Evolutionary conservation across 1,140 invertebrate species (phyloP), one percentile per base, ranked within the genome.

Genomic region (Megalopta genalis): DNA sequence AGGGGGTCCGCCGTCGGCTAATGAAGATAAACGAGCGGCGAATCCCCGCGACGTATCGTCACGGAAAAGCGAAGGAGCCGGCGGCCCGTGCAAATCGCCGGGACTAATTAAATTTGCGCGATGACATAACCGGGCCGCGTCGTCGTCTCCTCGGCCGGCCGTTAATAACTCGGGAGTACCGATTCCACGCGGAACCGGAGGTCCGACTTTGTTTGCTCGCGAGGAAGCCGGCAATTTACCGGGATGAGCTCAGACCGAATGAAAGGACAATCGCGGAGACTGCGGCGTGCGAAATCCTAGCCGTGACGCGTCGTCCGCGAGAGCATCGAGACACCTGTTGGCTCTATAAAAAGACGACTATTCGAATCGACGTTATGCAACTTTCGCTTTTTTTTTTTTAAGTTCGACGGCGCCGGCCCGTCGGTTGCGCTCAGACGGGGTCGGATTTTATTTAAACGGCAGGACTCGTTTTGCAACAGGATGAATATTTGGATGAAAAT

Each of bases 21-120:
- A 84, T 63, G 65, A 81, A 77, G 84, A 84, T 81, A 81, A 85
- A 85, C 78, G 78, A 81, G n/a, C 32, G n/a, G 39, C 39, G 52
- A 59, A 78, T 79, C 69, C 21, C 54, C 32, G 18, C 54, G 54
- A 8, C 21, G 54, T 78, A 74, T 66, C 54, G 76, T 32, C 1
- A 23, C 49, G 21, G 68, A 25, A 49, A 46, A 73, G 39, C 49
- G 21, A 76, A 73, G 42, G 69, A 76, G 57, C 62, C n/a, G 23
- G 39, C n/a, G 59, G 67, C 67, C 46, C 37, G 60, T 65, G 77
- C 25, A 72, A 78, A 78, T 78, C 37, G n/a, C 27, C 16, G 21
- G 49, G 52, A 63, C 62, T 78, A 81, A 85, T 81, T 81, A 77
- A 81, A 85, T 81, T 76, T 39, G 10, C 75, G 59, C 59, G 57